Base-by-base conservation (phyloP, 1,140 invertebrate species). In the Megalopta genalis region DNA sequence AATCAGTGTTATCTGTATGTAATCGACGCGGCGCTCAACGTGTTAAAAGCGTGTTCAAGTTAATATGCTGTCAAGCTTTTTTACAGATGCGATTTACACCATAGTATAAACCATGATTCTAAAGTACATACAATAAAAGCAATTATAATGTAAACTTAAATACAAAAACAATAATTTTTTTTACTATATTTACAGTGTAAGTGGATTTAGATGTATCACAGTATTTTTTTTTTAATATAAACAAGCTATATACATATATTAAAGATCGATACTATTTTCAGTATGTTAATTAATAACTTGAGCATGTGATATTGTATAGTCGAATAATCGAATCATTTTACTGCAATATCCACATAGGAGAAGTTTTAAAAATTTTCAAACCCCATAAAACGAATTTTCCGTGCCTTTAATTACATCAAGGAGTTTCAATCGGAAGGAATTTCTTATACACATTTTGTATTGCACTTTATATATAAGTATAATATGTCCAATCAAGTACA, bases 221-320 rank as follows among this genome's bases (percentile, higher is more conserved):
- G 54, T 76, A 69, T 46, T 69, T 59, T 68, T 46, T 69, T 59
- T 68, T 59, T 37, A 32, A 3, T 59, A 69, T 23, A 10, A 42
- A 65, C n/a, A 27, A 42, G 37, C 64, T 62, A 4, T 76, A 76
- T 7, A 42, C 16, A 27, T 52, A 42, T 62, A 62, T 14, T 21
- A n/a, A 67, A 62, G 12, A 42, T n/a, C 0, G 46, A 16, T 66
- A 4, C 5, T 75, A 62, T 71, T 62, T 63, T 18, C 16, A 63
- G 9, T 52, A 71, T 77, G 25, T 39, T 63, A 42, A 39, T 23
- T 52, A 10, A 70, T 42, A 70, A 63, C 42, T 27, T 59, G 68
- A 27, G 7, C 2, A 6, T 39, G 12, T 63, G 12, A 63, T 23
- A 52, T 46, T 46, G 42, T 46, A 62, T 59, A 63, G 8, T 14